phyloP scores from a whole-genome alignment of 2,888 invertebrate genomes.

The Lasius platythorax region DNA sequence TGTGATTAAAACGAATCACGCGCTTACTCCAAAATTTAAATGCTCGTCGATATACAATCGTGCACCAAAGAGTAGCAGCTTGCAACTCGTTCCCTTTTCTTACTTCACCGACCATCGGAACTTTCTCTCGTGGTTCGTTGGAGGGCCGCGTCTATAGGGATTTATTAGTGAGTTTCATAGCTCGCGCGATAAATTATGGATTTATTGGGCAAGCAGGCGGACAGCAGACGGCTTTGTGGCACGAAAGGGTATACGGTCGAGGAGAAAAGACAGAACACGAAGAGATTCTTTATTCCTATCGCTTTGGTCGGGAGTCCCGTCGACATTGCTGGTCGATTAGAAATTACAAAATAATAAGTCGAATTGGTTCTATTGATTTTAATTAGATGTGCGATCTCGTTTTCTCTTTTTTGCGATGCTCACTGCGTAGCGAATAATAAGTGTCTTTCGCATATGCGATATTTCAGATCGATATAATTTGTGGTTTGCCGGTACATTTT shows the following conservation, averaged over 20 bases:
- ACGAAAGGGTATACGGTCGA: conserved; percentile 8
- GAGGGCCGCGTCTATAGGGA: conserved; percentile 56
- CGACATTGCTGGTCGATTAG: conserved; percentile 50
- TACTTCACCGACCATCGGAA: conserved; percentile 31
- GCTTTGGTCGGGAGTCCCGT: conserved; percentile 20
- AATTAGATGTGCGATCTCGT: conserved; percentile 63
- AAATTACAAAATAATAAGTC: conserved; percentile 66
- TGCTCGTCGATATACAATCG: background rate
- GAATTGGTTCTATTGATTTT: conserved; percentile 67
- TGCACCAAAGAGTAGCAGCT: background rate
- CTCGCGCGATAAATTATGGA: conserved; percentile 72
- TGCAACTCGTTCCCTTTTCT: conserved; percentile 25
- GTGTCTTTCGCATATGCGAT: conserved; percentile 46
- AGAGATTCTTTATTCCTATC: conserved; percentile 57
- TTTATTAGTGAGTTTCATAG: conserved; percentile 71
- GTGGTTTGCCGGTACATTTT: conserved; percentile 50
- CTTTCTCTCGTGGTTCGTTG: conserved; percentile 56
- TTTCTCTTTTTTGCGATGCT: background rate
- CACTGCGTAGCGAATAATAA: conserved; percentile 23
- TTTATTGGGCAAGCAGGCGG: conserved; percentile 64
- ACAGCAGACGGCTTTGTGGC: conserved; percentile 37
- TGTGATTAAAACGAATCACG: conserved; percentile 7
- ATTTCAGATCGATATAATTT: conserved; percentile 55
- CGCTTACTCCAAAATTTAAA: background rate
- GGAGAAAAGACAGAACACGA: background rate